phyloP scores from a whole-genome alignment of 2,113 vertebrate species.

The Brachirus orientalis region DNA sequence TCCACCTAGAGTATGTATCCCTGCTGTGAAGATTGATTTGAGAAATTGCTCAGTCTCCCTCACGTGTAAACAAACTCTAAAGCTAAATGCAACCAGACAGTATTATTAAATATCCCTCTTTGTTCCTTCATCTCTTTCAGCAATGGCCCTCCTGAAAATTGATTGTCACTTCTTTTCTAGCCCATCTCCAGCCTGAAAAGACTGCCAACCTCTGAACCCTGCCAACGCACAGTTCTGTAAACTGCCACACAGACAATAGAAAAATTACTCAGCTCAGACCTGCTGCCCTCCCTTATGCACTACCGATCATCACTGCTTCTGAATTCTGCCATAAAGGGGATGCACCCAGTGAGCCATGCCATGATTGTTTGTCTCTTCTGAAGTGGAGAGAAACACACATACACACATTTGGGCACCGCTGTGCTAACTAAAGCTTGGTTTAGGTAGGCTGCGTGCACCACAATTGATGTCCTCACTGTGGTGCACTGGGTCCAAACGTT shows the following conservation, averaged over 20 bases:
- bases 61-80: slow-evolving; percentile 54
- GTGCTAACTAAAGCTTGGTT: slow-evolving; percentile 11
- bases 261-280: slow-evolving; percentile 54
- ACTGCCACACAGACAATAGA: slow-evolving; percentile 73
- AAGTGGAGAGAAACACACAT: slow-evolving; percentile 44
- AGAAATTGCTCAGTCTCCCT: slow-evolving; percentile 39
- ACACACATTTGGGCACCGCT: slow-evolving; percentile 21
- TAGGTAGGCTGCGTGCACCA: no score
- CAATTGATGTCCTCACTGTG: no score
- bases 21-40: slow-evolving; percentile 27
- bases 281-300: slow-evolving; percentile 47
- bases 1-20: slow-evolving; percentile 19
- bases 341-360: slow-evolving; percentile 54
- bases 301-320: slow-evolving; percentile 47
- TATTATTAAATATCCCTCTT: slow-evolving; percentile 56
- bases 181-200: slow-evolving; percentile 66
- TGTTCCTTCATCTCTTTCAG: slow-evolving; percentile 30
- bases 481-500: no score
- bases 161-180: slow-evolving; percentile 72
- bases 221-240: slow-evolving; percentile 60
- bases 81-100: slow-evolving; percentile 34
- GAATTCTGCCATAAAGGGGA: slow-evolving; percentile 45
- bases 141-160: slow-evolving; percentile 56
- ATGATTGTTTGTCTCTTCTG: slow-evolving; percentile 58
- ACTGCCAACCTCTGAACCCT: slow-evolving; percentile 68